Conservation (phyloP, 2,888 invertebrate genomes). For the Tinea pellionella region DNA sequence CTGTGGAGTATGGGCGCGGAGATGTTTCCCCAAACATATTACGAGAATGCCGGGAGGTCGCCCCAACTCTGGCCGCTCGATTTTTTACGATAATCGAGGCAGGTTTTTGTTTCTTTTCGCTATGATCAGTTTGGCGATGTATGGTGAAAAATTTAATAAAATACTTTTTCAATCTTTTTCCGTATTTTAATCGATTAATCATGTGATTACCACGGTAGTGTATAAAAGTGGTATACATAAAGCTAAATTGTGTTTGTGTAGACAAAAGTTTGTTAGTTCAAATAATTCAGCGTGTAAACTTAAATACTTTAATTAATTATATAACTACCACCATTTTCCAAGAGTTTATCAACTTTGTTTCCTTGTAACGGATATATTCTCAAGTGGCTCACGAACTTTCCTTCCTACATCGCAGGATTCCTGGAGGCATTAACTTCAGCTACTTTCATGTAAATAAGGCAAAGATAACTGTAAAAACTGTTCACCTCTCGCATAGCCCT, state of each 20-base stretch:
- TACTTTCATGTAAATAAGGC: slow-evolving; percentile 42
- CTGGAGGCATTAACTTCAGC: slow-evolving; percentile 23
- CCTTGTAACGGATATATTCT: slow-evolving; percentile 5
- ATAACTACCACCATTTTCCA: slow-evolving; percentile 12
- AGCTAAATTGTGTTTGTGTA: no score
- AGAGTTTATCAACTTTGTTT: slow-evolving; percentile 12
- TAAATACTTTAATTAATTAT: slow-evolving; percentile 13
- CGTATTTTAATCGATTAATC: no score
- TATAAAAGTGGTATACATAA: no score
- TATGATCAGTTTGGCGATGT: neutral
- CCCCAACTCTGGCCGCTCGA: slow-evolving; percentile 34
- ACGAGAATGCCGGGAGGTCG: slow-evolving; percentile 48
- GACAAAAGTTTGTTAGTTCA: neutral
- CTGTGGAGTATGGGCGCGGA: slow-evolving; percentile 16
- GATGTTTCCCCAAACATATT: slow-evolving; percentile 19
- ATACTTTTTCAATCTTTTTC: neutral
- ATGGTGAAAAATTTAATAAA: neutral
- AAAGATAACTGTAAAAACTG: slow-evolving; percentile 51
- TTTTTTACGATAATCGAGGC: slow-evolving; percentile 29
- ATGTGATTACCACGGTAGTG: no score
- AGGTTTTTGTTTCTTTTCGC: slow-evolving; percentile 7
- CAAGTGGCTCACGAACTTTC: slow-evolving; percentile 4
- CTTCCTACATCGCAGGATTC: neutral
- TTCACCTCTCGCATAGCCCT: neutral
- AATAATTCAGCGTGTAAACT: slow-evolving; percentile 4